Evolutionary conservation across 1,140 invertebrate genomes (phyloP).

Genomic region (Pseudomyrmex pallidus): DNA sequence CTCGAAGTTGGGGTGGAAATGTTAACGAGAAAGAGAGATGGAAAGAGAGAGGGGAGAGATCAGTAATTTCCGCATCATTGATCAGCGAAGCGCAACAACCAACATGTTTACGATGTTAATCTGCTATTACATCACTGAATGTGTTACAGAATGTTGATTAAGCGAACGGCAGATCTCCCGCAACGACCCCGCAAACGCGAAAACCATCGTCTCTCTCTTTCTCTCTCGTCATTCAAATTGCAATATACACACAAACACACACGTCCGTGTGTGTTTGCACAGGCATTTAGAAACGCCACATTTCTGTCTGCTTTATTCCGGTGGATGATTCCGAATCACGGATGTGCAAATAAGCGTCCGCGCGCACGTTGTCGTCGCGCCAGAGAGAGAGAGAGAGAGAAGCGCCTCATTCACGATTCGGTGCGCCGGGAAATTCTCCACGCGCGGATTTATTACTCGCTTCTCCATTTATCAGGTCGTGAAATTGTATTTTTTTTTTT

Average conservation of each 20-base stretch:
- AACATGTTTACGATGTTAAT: not conserved
- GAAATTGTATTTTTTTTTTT: not conserved
- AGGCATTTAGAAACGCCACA: not conserved
- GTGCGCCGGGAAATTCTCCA: not conserved
- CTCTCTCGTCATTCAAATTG: conserved; percentile 7
- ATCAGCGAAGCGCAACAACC: not conserved
- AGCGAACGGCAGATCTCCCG: not conserved
- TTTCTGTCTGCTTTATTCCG: conserved; percentile 12
- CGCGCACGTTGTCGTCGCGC: not conserved
- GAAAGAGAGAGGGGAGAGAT: not conserved
- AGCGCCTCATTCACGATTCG: conserved; percentile 1
- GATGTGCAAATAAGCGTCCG: conserved; percentile 1
- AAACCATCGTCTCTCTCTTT: too few species aligned
- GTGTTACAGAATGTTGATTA: conserved; percentile 29
- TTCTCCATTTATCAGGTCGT: not conserved
- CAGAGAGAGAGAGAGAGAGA: too few species aligned
- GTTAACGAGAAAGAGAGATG: not conserved
- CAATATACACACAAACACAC: not conserved
- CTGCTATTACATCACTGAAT: conserved; percentile 24
- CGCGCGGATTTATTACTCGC: not conserved
- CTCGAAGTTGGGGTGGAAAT: too few species aligned
- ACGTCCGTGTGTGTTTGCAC: not conserved
- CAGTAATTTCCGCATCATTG: not conserved
- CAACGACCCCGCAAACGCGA: not conserved
- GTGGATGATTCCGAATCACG: not conserved